A percentile compares a stretch with the other conserved stretches of the same genome.
phyloP scores from a whole-genome alignment of 2,888 invertebrate species.

The Tuta absoluta region DNA sequence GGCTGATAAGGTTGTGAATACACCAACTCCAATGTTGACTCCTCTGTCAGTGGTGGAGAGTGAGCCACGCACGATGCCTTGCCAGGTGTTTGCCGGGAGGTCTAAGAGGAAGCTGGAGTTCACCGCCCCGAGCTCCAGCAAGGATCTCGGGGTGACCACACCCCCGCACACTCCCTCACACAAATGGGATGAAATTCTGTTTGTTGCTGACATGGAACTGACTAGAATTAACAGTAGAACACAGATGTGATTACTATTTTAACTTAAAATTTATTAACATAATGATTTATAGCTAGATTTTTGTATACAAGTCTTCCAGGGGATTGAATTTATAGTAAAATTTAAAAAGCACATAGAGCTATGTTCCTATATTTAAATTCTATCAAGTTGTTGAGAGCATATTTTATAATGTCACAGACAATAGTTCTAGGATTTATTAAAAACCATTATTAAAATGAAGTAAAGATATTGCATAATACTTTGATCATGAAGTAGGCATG shows the following conservation, averaged over 20 bases:
- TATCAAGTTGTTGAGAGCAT: conserved; percentile 63
- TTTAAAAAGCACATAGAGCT: conserved; percentile 42
- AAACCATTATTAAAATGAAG: conserved; percentile 6
- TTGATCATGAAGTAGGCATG: conserved; percentile 10
- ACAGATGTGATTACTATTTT: conserved; percentile 55
- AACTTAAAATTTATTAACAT: conserved; percentile 39
- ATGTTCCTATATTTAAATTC: conserved; percentile 67
- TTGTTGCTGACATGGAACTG: conserved; percentile 82
- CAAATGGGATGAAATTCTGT: conserved; percentile 80
- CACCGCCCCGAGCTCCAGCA: conserved; percentile 63
- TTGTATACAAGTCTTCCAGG: conserved; percentile 68
- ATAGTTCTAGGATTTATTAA: conserved; percentile 41
- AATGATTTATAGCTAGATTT: conserved; percentile 51
- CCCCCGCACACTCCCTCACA: conserved; percentile 75
- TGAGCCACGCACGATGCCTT: conserved; percentile 53
- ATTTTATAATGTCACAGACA: conserved; percentile 58
- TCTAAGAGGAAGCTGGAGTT: conserved; percentile 77
- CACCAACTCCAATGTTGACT: conserved; percentile 68
- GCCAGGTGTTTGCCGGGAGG: conserved; percentile 63
- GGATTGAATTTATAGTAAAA: conserved; percentile 42
- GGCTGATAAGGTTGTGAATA: conserved; percentile 53
- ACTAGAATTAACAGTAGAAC: conserved; percentile 78
- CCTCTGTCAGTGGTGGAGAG: conserved; percentile 60
- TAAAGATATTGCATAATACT: conserved; percentile 3
- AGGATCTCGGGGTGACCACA: conserved; percentile 63